A percentile compares a stretch with the other conserved stretches of the same genome.
phyloP scores from a whole-genome alignment of 2,888 invertebrate species.

The Campopleginae sp. region DNA sequence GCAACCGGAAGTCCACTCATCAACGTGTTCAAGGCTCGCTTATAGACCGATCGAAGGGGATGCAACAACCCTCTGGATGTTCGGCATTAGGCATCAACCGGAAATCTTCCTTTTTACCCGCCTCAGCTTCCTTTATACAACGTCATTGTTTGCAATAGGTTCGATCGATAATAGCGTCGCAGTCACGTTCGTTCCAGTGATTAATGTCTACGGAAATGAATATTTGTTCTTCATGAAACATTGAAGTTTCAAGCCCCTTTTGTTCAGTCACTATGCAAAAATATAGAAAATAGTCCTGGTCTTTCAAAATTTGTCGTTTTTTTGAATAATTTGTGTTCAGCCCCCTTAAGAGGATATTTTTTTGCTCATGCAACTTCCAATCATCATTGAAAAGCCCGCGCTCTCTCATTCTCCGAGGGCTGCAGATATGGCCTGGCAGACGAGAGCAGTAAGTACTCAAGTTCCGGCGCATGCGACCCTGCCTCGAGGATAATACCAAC shows the following conservation, averaged over 20 bases:
- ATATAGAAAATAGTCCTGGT: too few relatives aligned
- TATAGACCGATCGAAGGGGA: slow-evolving; percentile 17
- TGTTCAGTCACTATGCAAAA: too few relatives aligned
- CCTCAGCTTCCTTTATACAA: background rate
- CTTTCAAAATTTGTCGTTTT: too few relatives aligned
- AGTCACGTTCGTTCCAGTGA: background rate
- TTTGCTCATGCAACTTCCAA: background rate
- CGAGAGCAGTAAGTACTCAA: background rate
- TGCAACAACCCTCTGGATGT: slow-evolving; percentile 12
- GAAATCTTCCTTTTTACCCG: slow-evolving; percentile 40
- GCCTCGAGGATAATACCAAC: background rate
- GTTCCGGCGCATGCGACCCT: background rate
- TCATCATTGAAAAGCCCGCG: background rate
- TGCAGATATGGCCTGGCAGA: background rate
- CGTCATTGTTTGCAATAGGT: slow-evolving; percentile 6
- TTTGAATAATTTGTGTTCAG: too few relatives aligned
- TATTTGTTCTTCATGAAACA: background rate
- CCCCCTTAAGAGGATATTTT: background rate
- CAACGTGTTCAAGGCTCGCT: slow-evolving; percentile 58
- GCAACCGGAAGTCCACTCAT: slow-evolving; percentile 80
- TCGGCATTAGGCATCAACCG: slow-evolving; percentile 35
- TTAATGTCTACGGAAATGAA: background rate
- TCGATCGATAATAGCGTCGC: background rate
- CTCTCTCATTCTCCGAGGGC: background rate
- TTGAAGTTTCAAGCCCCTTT: background rate